phyloP scores from a whole-genome alignment of 1,140 invertebrate genomes.

The Cardiocondyla obscurior region DNA sequence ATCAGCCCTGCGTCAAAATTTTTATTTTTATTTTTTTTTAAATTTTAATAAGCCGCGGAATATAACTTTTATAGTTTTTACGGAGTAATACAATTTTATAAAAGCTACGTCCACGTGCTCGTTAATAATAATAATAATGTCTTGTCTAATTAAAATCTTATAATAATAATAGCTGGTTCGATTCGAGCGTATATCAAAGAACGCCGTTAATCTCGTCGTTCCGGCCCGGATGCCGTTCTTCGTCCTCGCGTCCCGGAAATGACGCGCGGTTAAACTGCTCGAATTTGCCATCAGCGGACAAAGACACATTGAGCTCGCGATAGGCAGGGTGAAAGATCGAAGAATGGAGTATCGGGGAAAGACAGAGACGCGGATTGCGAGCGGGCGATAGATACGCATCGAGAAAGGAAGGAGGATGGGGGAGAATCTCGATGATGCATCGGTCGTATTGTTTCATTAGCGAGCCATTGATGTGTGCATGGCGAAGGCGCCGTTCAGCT shows the following conservation, averaged over 20 bases:
- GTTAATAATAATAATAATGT: neutral
- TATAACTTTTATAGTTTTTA: neutral
- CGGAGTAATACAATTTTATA: neutral
- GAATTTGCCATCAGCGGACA: slow-evolving; percentile 47
- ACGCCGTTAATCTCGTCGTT: neutral
- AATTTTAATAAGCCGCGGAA: no score
- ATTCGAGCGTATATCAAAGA: neutral
- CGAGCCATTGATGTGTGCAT: slow-evolving; percentile 63
- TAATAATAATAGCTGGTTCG: neutral
- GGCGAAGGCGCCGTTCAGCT: slow-evolving; percentile 9
- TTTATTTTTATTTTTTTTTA: no score
- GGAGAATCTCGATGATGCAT: slow-evolving; percentile 39
- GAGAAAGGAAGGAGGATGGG: neutral
- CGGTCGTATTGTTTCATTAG: slow-evolving; percentile 71
- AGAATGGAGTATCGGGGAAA: slow-evolving; percentile 3
- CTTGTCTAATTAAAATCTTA: no score
- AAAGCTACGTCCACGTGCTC: neutral
- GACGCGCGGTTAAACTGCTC: slow-evolving; percentile 25
- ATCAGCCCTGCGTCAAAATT: no score
- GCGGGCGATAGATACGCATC: neutral
- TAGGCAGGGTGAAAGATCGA: slow-evolving; percentile 1
- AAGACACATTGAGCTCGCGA: slow-evolving; percentile 6
- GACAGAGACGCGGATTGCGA: slow-evolving; percentile 5
- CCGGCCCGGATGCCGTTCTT: neutral
- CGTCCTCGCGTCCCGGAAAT: slow-evolving; percentile 11